Conservation (phyloP, 2,113 vertebrate genomes). For the Machaerirhynchus nigripectus region DNA sequence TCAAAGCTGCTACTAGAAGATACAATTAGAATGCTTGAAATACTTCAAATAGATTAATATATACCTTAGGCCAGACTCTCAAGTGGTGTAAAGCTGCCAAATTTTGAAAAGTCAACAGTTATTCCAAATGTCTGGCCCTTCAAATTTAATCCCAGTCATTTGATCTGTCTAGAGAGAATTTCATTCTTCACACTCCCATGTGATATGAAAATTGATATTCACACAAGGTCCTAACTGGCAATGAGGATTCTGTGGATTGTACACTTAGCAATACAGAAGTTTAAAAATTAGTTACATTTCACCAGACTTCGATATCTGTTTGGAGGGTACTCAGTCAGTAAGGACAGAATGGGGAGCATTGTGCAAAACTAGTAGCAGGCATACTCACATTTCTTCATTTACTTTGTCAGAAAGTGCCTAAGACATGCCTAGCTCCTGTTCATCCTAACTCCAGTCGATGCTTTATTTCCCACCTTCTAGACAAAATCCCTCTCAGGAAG, state of each 20-base stretch:
- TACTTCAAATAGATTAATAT: neutral
- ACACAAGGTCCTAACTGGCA: neutral
- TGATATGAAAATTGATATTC: neutral
- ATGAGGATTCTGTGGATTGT: neutral
- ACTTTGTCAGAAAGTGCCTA: neutral
- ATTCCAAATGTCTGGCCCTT: neutral
- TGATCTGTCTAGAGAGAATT: conserved; percentile 1
- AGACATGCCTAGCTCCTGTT: neutral
- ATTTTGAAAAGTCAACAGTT: neutral
- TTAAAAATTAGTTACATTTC: neutral
- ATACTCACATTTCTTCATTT: neutral
- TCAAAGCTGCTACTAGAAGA: neutral
- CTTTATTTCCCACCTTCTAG: neutral
- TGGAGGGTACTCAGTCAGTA: neutral
- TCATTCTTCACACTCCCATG: neutral
- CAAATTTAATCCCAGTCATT: neutral
- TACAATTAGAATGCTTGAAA: neutral
- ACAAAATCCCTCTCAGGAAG: neutral
- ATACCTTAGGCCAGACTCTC: neutral
- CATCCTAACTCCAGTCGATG: neutral
- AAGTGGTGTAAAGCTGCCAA: neutral
- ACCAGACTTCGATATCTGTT: rapidly evolving
- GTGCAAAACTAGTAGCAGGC: neutral
- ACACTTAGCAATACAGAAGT: neutral
- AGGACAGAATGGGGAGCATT: neutral